These are phyloP conservation scores for cat (Felis catus) DNA, from an alignment of 2,113 vertebrate genomes.

Conservation along the genomic window DNA sequence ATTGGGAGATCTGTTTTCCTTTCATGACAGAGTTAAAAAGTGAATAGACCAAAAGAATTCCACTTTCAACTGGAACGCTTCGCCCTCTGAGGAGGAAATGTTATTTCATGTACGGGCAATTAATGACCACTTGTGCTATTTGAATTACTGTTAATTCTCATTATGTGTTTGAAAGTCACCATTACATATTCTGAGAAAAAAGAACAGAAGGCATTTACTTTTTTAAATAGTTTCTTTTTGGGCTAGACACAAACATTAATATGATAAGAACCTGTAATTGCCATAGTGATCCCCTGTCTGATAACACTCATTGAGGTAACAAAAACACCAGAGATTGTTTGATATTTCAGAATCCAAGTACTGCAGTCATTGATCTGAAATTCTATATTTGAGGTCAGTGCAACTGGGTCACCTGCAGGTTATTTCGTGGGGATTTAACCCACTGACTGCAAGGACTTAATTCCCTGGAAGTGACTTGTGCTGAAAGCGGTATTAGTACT, in stretches of 20 bases:
- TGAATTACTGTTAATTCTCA: slow-evolving; percentile 83
- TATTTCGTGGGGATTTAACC: slow-evolving; percentile 27
- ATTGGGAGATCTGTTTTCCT: slow-evolving; percentile 31
- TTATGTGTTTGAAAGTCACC: slow-evolving; percentile 79
- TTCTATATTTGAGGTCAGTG: slow-evolving; percentile 51
- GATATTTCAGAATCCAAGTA: slow-evolving; percentile 67
- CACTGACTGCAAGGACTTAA: slow-evolving; percentile 53
- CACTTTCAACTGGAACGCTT: slow-evolving; percentile 11
- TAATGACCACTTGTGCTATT: slow-evolving; percentile 81
- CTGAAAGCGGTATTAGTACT: slow-evolving; percentile 57
- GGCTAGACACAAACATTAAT: slow-evolving; percentile 74
- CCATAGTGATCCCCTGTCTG: slow-evolving; percentile 37
- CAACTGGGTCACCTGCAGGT: slow-evolving; percentile 56
- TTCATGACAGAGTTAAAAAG: slow-evolving; percentile 48
- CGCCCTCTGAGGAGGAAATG: slow-evolving; percentile 37
- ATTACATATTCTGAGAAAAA: slow-evolving; percentile 80
- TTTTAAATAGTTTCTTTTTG: slow-evolving; percentile 80
- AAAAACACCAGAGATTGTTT: slow-evolving; percentile 48
- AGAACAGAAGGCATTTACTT: slow-evolving; percentile 82
- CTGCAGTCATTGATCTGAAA: slow-evolving; percentile 67
- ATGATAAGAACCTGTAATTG: slow-evolving; percentile 59
- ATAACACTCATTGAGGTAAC: slow-evolving; percentile 49
- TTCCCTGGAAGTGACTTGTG: slow-evolving; percentile 46
- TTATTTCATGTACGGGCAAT: slow-evolving; percentile 80
- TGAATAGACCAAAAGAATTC: slow-evolving; percentile 45